Base-by-base conservation (phyloP, 2,797 vertebrate species). In the Sebastes trivittatus region DNA sequence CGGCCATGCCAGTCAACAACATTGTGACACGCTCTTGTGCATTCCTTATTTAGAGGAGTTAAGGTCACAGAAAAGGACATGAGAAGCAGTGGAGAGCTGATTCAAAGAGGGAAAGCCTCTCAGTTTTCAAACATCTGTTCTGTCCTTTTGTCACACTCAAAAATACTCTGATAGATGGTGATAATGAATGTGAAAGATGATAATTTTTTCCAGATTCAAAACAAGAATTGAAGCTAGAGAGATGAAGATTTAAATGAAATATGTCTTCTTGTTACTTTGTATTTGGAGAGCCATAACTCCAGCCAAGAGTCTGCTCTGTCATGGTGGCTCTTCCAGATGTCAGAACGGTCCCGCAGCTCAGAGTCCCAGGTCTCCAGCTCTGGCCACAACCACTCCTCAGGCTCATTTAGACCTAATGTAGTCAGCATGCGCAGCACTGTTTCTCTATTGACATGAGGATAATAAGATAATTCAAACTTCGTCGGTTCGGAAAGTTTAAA, bases 331-430 rank as follows among this genome's bases (percentile, higher is more conserved):
- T 76, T 60, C 89, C 88, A 91, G 61, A 69, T 72, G 71, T 90
- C 20, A 7, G 62, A 16, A 30, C 68, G 72, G 52, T 83, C 22
- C 64, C 65, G 76, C 20, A 82, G 75, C 59, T 84, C 70, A 0
- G n/a, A 54, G 14, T 82, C 77, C 95, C 92, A 95, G 70, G 34
- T 77, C 34, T 92, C 78, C 72, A 95, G 10, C 83, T 95, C 72
- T 0, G 86, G 82, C 46, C 22, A 74, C 72, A 96, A 66, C 94
- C 94, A 95, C 52, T 42, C 36, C 68, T 92, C 84, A 16, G 76
- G 89, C 20, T 93, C 90, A 22, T 80, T 66, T 14, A 95, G 86
- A 2, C 91, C 93, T 69, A 94, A 56, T 7, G 20, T 22, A 25
- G 65, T 78, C 81, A 96, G 77, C 67, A 92, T 63, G 13, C 11